These are phyloP conservation scores for Carcina quercana DNA, from an alignment of 2,888 invertebrate genomes.

Conservation along the genomic window DNA sequence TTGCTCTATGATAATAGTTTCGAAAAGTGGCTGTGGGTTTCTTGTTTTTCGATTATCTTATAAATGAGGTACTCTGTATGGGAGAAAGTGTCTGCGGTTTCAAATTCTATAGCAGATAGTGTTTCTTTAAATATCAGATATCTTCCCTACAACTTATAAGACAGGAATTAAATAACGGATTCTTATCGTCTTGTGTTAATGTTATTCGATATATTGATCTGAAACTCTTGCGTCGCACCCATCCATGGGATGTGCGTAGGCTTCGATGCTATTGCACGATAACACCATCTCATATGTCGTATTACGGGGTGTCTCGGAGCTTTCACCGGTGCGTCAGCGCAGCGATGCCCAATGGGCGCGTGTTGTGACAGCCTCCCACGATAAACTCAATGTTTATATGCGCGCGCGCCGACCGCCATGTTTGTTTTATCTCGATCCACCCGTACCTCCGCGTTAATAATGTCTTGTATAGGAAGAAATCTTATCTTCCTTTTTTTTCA, in stretches of 20 bases:
- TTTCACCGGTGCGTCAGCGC: slow-evolving; percentile 57
- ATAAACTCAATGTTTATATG: slow-evolving; percentile 66
- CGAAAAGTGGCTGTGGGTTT: slow-evolving; percentile 24
- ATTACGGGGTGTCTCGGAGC: slow-evolving; percentile 56
- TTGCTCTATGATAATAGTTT: slow-evolving; percentile 33
- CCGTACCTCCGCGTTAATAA: slow-evolving; percentile 67
- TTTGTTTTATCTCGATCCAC: slow-evolving; percentile 72
- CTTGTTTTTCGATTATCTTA: slow-evolving; percentile 2
- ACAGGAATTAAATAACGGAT: slow-evolving; percentile 17
- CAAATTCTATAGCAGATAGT: not conserved
- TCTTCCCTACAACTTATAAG: too few species aligned
- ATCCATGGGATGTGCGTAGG: slow-evolving; percentile 51
- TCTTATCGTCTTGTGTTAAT: slow-evolving; percentile 36
- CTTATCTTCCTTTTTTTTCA: slow-evolving; percentile 44
- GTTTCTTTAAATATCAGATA: not conserved
- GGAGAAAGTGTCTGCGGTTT: slow-evolving; percentile 1
- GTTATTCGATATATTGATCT: slow-evolving; percentile 38
- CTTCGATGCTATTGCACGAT: slow-evolving; percentile 46
- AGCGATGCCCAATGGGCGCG: slow-evolving; percentile 46
- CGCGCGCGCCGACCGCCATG: slow-evolving; percentile 68
- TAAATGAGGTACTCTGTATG: slow-evolving; percentile 1
- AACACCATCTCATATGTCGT: slow-evolving; percentile 50
- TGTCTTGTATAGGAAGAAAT: slow-evolving; percentile 58
- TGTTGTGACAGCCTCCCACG: slow-evolving; percentile 74
- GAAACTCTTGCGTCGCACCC: slow-evolving; percentile 30